These are phyloP conservation scores for Aegithalos caudatus DNA, from an alignment of 2,113 vertebrate species.

Conservation along the genomic window DNA sequence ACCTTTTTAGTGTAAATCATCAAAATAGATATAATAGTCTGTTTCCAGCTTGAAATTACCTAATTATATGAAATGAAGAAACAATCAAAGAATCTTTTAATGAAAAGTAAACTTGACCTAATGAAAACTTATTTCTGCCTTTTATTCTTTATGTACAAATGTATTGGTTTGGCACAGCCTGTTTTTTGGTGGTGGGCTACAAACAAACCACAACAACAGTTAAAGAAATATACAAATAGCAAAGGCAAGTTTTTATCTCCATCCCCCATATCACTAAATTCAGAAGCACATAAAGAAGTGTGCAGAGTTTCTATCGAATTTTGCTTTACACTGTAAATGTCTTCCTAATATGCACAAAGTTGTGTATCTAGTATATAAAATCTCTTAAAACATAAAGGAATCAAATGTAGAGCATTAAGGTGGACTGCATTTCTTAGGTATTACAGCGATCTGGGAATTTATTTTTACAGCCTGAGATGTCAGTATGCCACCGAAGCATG, in stretches of 20 bases:
- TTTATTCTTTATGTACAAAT: constrained; percentile 41
- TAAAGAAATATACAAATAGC: neutral
- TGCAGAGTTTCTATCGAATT: neutral
- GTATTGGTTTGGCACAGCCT: neutral
- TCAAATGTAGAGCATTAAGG: neutral
- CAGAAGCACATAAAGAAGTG: neutral
- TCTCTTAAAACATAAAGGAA: neutral
- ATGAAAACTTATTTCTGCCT: constrained; percentile 64
- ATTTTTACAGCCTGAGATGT: constrained; percentile 61
- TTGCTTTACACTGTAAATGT: neutral
- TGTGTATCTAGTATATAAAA: neutral
- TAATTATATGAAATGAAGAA: constrained; percentile 57
- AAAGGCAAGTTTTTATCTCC: neutral
- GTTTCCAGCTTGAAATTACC: constrained; percentile 56
- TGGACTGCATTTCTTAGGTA: constrained; percentile 25
- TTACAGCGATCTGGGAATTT: constrained; percentile 40
- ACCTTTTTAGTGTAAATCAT: constrained; percentile 36
- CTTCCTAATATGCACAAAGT: neutral
- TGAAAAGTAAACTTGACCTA: constrained; percentile 51
- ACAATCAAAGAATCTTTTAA: constrained; percentile 51
- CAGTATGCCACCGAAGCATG: constrained; percentile 59
- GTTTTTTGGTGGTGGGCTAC: neutral
- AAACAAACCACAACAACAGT: neutral
- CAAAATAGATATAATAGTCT: constrained; percentile 34
- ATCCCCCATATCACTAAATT: neutral